Base-by-base conservation (phyloP, 2,888 invertebrate species). In the Cepaea hortensis region DNA sequence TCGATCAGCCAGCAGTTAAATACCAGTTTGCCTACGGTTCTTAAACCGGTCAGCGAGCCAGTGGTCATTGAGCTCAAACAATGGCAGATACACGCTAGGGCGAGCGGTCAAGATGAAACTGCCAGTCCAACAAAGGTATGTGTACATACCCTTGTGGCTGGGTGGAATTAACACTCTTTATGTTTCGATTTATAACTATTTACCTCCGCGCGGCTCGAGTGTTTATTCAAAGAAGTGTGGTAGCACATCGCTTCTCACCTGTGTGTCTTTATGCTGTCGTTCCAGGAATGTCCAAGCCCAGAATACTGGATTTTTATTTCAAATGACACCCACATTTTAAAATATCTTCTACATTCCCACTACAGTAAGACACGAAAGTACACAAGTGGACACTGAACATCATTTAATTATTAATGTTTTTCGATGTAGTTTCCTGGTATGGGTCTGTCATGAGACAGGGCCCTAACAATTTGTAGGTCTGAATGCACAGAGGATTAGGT, bases 1-100 rank as follows among this genome's bases (percentile, higher is more conserved):
- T 76, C 76, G 76, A 76, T 76, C 48, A 76, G 50, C 7, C 55
- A 20, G 76, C 50, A 50, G 76, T 76, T 76, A 76, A 76, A 50
- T 3, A 18, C 9, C 20, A 9, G 11, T 55, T 76, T 55, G 50
- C 50, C 20, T 20, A 9, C 3, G 7, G n/a, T 20, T 2, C n/a
- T n/a, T 50, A 76, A 50, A 48, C 20, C 55, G 20, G 50, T 9
- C 76, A 5, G 20, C 35, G 20, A 18, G 20, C 68, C 68, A 18
- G 20, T 55, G 55, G 76, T 2, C 76, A 50, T 55, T 20, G 18
- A 5, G 50, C 50, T n/a, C 76, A 76, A 18, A 76, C 76, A 76
- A 76, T 20, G 76, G 20, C 50, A 76, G 76, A 20, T 20, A 76
- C 48, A 55, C 55, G 20, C 48, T 50, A 55, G 50, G 20, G n/a